phyloP scores from a whole-genome alignment of 2,113 vertebrate species.

The Rhynchopsitta pachyrhyncha region DNA sequence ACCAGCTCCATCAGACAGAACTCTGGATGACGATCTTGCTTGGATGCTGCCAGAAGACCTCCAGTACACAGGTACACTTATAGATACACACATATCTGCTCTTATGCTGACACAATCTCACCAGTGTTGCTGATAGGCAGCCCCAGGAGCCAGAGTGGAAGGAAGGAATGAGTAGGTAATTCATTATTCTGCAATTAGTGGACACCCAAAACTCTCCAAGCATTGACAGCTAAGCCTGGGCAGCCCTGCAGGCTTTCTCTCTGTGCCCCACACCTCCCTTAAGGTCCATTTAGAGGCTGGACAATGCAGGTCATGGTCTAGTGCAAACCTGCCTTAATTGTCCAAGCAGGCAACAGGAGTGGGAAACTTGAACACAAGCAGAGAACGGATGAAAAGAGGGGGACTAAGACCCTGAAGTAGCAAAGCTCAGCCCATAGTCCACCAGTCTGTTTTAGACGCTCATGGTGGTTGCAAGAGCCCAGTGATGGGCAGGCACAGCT shows the following conservation, averaged over 20 bases:
- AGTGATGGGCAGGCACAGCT: neutral
- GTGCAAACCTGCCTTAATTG: neutral
- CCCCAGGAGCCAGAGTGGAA: neutral
- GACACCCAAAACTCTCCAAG: neutral
- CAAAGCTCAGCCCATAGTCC: neutral
- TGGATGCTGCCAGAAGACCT: neutral
- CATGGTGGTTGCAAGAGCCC: neutral
- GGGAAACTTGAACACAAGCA: neutral
- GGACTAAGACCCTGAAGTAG: neutral
- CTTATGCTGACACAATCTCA: neutral
- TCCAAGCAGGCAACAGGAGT: neutral
- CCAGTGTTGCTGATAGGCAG: neutral
- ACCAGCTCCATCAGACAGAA: neutral
- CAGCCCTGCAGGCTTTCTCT: neutral
- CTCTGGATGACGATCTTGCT: rapidly evolving
- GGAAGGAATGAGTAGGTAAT: neutral
- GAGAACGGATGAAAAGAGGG: neutral
- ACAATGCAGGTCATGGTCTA: neutral
- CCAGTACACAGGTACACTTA: neutral
- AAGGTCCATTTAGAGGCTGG: neutral
- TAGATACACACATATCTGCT: neutral
- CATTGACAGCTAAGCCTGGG: neutral
- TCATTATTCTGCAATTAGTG: neutral
- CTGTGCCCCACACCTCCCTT: neutral
- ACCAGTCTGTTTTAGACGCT: neutral